Conservation (phyloP, 2,113 vertebrate species). For the Acanthochromis polyacanthus region DNA sequence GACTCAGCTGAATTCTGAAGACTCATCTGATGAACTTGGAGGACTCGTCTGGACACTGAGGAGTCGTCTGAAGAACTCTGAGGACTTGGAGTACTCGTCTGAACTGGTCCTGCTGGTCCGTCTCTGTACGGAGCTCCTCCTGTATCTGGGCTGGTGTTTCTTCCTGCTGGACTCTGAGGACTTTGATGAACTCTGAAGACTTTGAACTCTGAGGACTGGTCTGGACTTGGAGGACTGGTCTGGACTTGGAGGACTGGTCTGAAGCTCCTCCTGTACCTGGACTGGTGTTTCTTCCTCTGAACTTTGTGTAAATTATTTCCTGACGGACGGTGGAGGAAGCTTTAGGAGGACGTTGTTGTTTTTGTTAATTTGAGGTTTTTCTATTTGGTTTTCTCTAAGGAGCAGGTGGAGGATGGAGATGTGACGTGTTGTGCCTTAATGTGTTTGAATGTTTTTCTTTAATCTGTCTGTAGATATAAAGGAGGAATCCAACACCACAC, state of each 20-base stretch:
- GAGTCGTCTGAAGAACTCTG: no score
- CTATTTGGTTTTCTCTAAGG: slow-evolving; percentile 77
- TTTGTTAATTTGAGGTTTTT: slow-evolving; percentile 76
- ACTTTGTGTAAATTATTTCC: slow-evolving; percentile 94
- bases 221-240: slow-evolving; percentile 23
- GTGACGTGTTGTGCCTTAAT: slow-evolving; percentile 98
- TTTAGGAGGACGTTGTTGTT: slow-evolving; percentile 41
- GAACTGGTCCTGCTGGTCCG: no score
- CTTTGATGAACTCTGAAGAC: slow-evolving; percentile 8
- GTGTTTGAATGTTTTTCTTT: slow-evolving; percentile 92
- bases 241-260: no score
- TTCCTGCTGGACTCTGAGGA: background rate
- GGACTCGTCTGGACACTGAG: background rate
- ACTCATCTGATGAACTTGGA: background rate
- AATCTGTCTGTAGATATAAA: slow-evolving; percentile 92
- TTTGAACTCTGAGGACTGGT: background rate
- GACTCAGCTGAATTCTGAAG: slow-evolving; percentile 27
- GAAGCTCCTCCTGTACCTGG: no score
- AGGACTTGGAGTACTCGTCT: no score
- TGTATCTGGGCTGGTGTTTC: no score
- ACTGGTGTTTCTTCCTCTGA: no score
- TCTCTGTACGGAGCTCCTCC: no score
- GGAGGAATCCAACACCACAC: slow-evolving; percentile 79
- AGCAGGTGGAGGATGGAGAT: slow-evolving; percentile 83
- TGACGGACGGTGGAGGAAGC: slow-evolving; percentile 89